A percentile compares a stretch with the other conserved stretches of the same genome.
Evolutionary conservation across 2,888 invertebrate genomes (phyloP).

Genomic region (Torymus aiolomorphi): DNA sequence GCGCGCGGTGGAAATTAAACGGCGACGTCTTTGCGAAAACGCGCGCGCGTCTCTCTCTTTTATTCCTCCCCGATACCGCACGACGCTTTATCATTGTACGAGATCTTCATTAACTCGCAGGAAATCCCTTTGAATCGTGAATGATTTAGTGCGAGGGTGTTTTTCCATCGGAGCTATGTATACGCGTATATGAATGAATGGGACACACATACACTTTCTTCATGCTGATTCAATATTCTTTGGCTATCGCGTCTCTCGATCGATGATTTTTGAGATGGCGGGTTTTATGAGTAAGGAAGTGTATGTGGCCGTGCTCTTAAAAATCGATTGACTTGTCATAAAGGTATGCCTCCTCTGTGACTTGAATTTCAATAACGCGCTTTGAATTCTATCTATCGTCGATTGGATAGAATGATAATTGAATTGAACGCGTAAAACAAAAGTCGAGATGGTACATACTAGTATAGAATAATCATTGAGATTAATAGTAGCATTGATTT

Average conservation of each 20-base stretch:
- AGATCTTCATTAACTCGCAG: constrained; percentile 30
- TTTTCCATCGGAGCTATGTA: not conserved
- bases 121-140: constrained; percentile 18
- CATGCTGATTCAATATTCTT: not conserved
- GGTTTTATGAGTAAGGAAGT: too few species aligned
- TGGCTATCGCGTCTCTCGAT: too few species aligned
- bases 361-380: not conserved
- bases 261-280: too few species aligned
- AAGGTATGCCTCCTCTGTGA: not conserved
- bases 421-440: too few species aligned
- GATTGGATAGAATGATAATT: too few species aligned
- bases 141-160: constrained; percentile 14
- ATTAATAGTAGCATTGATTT: too few species aligned
- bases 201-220: too few species aligned
- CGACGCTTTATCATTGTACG: not conserved
- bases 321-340: not conserved
- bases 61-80: too few species aligned
- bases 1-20: not conserved
- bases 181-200: too few species aligned
- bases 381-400: not conserved
- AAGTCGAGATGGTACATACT: too few species aligned
- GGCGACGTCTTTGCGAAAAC: not conserved
- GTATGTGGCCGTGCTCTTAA: not conserved
- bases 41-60: too few species aligned
- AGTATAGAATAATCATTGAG: too few species aligned